These are phyloP conservation scores for Clivina fossor DNA, from an alignment of 2,888 invertebrate species.

Conservation along the genomic window DNA sequence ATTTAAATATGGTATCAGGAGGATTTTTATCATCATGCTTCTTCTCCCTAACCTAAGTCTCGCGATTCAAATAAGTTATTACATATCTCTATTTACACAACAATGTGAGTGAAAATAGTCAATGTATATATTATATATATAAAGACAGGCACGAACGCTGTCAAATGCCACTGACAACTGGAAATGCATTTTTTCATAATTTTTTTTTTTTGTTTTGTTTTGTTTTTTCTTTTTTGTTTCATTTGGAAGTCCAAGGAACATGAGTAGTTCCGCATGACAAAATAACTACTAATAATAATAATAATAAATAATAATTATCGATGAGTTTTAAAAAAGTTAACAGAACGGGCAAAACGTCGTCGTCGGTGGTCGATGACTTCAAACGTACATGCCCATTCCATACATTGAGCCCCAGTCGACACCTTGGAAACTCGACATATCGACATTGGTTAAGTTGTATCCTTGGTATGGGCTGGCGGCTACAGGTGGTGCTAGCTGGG, in stretches of 20 bases:
- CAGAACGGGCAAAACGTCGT: constrained; percentile 40
- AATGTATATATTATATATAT: constrained; percentile 26
- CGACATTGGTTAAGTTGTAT: constrained; percentile 84
- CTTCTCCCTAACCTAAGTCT: constrained; percentile 23
- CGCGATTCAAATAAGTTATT: constrained; percentile 32
- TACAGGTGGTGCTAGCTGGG: constrained; percentile 63
- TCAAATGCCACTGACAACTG: constrained; percentile 48
- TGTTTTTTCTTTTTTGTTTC: too few species aligned
- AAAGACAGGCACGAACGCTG: constrained; percentile 35
- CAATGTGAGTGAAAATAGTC: constrained; percentile 34
- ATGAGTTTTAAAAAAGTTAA: constrained; percentile 40
- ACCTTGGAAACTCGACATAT: constrained; percentile 90
- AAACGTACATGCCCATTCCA: constrained; percentile 91
- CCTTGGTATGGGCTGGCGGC: constrained; percentile 72
- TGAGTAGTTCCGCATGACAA: constrained; percentile 23
- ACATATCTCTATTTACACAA: constrained; percentile 34
- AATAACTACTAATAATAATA: constrained; percentile 28
- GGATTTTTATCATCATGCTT: constrained; percentile 6
- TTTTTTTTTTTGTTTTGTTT: constrained; percentile 32
- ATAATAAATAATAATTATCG: constrained; percentile 33
- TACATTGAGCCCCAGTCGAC: constrained; percentile 92
- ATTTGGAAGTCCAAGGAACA: constrained; percentile 34
- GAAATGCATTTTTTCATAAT: constrained; percentile 48
- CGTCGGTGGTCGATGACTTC: constrained; percentile 49
- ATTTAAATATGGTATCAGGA: too few species aligned